phyloP scores from a whole-genome alignment of 1,140 invertebrate species.

The Arion vulgaris region DNA sequence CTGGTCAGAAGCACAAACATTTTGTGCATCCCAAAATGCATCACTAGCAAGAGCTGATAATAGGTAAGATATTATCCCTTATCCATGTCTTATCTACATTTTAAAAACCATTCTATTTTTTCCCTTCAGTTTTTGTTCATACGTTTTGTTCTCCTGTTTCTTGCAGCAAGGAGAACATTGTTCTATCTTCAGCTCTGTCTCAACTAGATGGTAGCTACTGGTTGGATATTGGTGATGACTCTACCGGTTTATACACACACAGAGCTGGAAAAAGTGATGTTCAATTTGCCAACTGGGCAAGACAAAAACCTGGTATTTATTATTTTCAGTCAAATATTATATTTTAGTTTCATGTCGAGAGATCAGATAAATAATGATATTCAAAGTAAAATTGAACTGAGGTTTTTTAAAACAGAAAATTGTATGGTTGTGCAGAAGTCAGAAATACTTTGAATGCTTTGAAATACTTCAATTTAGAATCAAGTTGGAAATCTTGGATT shows the following conservation, averaged over 20 bases:
- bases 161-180: conserved; percentile 5
- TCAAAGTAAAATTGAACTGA: too few relatives aligned
- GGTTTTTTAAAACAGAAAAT: too few relatives aligned
- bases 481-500: too few relatives aligned
- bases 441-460: too few relatives aligned
- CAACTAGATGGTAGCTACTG: conserved; percentile 2
- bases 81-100: too few relatives aligned
- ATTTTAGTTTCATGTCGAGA: too few relatives aligned
- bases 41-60: background rate
- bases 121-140: too few relatives aligned
- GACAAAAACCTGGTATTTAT: conserved; percentile 30
- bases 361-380: too few relatives aligned
- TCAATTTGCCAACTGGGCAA: conserved; percentile 4
- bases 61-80: background rate
- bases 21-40: background rate
- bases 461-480: too few relatives aligned
- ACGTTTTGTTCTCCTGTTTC: background rate
- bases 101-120: too few relatives aligned
- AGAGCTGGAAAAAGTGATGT: background rate
- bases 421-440: too few relatives aligned
- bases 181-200: background rate
- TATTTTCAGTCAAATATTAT: too few relatives aligned
- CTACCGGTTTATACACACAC: background rate
- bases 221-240: background rate
- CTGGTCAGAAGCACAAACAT: background rate